phyloP scores from a whole-genome alignment of 2,888 invertebrate species.

The Drosophila ustulata region DNA sequence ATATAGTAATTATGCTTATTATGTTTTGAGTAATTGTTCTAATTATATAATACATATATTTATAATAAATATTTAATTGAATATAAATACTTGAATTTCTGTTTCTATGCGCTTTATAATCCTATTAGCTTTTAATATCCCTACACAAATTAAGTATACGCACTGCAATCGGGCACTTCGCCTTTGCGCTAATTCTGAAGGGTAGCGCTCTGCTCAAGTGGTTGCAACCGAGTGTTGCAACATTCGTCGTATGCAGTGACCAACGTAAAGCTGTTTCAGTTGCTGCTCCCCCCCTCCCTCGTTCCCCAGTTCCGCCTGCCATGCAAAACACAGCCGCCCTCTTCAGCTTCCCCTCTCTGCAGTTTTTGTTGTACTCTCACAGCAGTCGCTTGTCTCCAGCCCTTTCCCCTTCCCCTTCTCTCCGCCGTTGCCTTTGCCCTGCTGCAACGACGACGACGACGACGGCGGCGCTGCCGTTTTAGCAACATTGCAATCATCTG shows the following conservation, averaged over 20 bases:
- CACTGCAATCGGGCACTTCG: background rate
- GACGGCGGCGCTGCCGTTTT: conserved; percentile 77
- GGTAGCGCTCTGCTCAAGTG: conserved; percentile 23
- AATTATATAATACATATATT: no score
- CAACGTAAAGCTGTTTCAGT: conserved; percentile 58
- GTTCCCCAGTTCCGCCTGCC: background rate
- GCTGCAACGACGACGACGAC: conserved; percentile 61
- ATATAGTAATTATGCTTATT: no score
- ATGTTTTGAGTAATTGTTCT: no score
- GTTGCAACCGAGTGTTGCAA: conserved; percentile 27
- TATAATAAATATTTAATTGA: no score
- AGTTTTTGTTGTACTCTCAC: conserved; percentile 49
- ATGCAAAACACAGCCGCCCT: conserved; percentile 31
- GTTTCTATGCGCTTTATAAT: no score
- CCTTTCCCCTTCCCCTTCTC: conserved; percentile 11
- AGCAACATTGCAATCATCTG: conserved; percentile 81
- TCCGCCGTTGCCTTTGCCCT: conserved; percentile 4
- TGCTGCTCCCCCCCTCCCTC: background rate
- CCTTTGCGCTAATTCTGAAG: no score
- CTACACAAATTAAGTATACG: background rate
- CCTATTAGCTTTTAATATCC: no score
- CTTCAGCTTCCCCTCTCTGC: background rate
- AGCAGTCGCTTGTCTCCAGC: conserved; percentile 52
- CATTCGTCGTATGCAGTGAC: conserved; percentile 32
- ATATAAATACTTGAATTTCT: no score